Evolutionary conservation across 2,888 invertebrate genomes (phyloP), one percentile per base, ranked within the genome.

Genomic region (Gari tellinella): DNA sequence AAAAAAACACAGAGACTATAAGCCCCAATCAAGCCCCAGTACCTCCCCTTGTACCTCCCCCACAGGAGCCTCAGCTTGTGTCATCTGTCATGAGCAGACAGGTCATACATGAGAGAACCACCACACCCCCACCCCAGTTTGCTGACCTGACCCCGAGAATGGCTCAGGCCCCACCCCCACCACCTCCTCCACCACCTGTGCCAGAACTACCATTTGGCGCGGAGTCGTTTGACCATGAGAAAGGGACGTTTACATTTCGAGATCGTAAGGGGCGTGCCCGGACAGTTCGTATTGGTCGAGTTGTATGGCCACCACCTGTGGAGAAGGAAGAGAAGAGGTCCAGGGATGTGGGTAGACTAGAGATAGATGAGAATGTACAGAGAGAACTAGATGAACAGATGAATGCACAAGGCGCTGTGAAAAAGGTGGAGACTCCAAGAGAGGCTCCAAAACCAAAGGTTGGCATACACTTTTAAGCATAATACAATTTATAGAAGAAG

Each of bases 241-340:
- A 76, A 37, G 86, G 85, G 21, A 88, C 84, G 23, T 88, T 84
- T 51, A 87, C 86, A 40, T 94, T 53, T 94, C 95, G 84, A 63
- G 97, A 89, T 73, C 80, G 81, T 41, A 97, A 97, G 86, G 97
- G 97, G 0, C 93, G 98, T 26, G 98, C 98, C 0, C 97, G 98
- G 90, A 98, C 98, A 0, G 97, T 98, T 0, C 94, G 98, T 37
- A 98, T 99, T 62, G 98, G 89, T 5, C 84, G 85, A 48, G 89
- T 91, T 8, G 85, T 93, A 74, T 98, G 98, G 98, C 98, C 99
- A 8, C 98, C 98, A 14, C 95, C 95, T 8, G 95, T 96, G 65
- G 92, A 92, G n/a, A 91, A 91, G 40, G 95, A 95, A 0, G 94
- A 95, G 5, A 96, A 84, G 64, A 26, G 70, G 26, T 53, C 75